A percentile compares a stretch with the other conserved stretches of the same genome.
These are phyloP conservation scores for Festucalex cinctus DNA, from an alignment of 2,113 vertebrate species.

Conservation along the genomic window DNA sequence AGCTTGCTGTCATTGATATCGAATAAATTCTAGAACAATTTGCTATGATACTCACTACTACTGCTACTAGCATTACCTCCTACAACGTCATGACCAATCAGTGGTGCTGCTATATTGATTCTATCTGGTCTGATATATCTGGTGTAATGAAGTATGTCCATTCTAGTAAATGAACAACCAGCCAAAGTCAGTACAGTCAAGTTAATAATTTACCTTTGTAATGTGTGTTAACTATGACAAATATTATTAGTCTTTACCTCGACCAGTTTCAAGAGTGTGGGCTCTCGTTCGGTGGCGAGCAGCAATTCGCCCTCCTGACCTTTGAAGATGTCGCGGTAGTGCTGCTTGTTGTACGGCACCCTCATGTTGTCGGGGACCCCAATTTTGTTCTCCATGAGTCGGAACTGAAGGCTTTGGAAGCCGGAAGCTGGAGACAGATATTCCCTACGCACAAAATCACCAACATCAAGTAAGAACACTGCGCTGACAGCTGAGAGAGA, in stretches of 20 bases:
- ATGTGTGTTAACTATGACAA: neutral
- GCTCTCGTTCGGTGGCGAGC: slow-evolving; percentile 82
- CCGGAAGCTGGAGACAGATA: slow-evolving; percentile 88
- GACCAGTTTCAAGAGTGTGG: slow-evolving; percentile 83
- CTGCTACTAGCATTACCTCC: too few species aligned
- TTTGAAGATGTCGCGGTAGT: slow-evolving; percentile 91
- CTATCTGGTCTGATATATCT: too few species aligned
- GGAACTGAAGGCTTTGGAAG: slow-evolving; percentile 95
- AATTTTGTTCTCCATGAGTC: slow-evolving; percentile 92
- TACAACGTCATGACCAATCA: too few species aligned
- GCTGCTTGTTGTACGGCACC: slow-evolving; percentile 88
- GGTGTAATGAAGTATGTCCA: too few species aligned
- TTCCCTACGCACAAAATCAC: slow-evolving; percentile 68
- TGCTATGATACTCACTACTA: too few species aligned
- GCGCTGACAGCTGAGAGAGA: neutral
- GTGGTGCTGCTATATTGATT: neutral
- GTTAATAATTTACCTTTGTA: neutral
- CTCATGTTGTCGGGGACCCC: slow-evolving; percentile 86
- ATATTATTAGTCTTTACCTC: slow-evolving; percentile 71
- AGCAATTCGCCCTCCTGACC: slow-evolving; percentile 80
- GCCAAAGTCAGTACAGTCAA: too few species aligned
- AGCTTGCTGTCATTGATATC: too few species aligned
- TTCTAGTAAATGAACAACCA: too few species aligned
- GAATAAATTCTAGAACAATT: too few species aligned
- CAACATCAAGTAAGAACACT: neutral